Conservation (phyloP, 2,113 vertebrate species). For the Myrmophylax atrothorax region DNA sequence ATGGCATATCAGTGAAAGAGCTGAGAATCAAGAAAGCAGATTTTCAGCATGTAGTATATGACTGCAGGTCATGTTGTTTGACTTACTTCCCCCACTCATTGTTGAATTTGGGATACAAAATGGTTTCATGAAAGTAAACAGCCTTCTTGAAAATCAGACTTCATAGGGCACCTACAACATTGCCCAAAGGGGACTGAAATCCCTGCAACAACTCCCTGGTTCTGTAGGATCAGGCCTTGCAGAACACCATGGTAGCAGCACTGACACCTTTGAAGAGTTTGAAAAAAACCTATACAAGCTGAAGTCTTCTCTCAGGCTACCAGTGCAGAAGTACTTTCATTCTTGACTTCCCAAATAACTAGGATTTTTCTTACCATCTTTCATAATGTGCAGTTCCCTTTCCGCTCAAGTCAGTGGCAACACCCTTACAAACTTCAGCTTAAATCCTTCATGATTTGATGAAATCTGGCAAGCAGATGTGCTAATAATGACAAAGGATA, state of each 20-base stretch:
- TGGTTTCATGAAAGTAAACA: not conserved
- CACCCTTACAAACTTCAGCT: not conserved
- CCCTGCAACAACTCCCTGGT: not conserved
- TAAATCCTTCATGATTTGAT: not conserved
- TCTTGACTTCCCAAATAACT: not conserved
- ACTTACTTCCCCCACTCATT: not conserved
- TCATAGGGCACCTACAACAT: not conserved
- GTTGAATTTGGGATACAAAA: not conserved
- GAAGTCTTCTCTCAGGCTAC: not conserved
- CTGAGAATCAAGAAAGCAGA: not conserved
- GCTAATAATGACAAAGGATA: not conserved
- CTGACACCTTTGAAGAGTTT: not conserved
- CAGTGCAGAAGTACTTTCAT: not conserved
- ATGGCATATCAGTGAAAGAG: not conserved
- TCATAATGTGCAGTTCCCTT: not conserved
- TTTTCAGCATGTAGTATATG: not conserved
- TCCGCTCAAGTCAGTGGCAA: not conserved
- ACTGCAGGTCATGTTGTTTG: not conserved
- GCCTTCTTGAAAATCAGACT: not conserved
- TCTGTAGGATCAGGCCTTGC: not conserved
- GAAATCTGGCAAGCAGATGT: not conserved
- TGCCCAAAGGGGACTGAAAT: not conserved
- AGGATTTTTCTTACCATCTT: not conserved
- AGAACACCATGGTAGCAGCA: not conserved
- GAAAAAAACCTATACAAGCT: not conserved